Conservation (phyloP, 1,140 invertebrate species). For the Philaenus spumarius region DNA sequence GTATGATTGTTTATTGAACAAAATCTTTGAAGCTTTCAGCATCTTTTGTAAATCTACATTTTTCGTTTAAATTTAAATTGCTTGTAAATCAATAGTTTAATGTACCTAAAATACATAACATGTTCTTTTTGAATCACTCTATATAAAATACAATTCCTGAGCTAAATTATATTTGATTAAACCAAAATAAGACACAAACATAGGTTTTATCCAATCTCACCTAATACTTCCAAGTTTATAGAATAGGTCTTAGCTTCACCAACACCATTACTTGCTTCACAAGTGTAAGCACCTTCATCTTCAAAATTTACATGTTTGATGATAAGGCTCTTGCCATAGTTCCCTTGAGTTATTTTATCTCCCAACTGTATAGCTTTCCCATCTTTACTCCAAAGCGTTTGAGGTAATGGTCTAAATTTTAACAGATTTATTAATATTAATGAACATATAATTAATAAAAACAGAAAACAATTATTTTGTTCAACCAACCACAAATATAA, state of each 20-base stretch:
- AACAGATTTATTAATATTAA: too few species aligned
- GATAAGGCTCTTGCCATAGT: slow-evolving; percentile 88
- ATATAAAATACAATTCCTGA: too few species aligned
- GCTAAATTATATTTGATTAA: too few species aligned
- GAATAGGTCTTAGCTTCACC: slow-evolving; percentile 76
- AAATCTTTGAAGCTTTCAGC: too few species aligned
- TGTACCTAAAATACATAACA: too few species aligned
- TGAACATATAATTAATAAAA: slow-evolving; percentile 8
- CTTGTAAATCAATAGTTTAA: too few species aligned
- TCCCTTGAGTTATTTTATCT: slow-evolving; percentile 71
- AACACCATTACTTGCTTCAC: slow-evolving; percentile 86
- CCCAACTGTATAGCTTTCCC: slow-evolving; percentile 56
- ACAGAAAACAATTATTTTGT: not conserved
- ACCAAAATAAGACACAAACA: too few species aligned
- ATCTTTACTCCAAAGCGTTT: slow-evolving; percentile 80
- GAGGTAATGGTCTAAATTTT: slow-evolving; percentile 59
- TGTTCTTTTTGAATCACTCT: too few species aligned
- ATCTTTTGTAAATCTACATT: too few species aligned
- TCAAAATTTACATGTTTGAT: slow-evolving; percentile 79
- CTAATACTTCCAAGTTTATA: slow-evolving; percentile 70
- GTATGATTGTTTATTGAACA: too few species aligned
- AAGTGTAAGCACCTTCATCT: slow-evolving; percentile 82
- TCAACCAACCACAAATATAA: not conserved
- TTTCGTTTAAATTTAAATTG: too few species aligned
- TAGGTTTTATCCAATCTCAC: slow-evolving; percentile 43